These are phyloP conservation scores for Cyprinodon tularosa DNA, from an alignment of 2,113 vertebrate genomes.

Conservation along the genomic window DNA sequence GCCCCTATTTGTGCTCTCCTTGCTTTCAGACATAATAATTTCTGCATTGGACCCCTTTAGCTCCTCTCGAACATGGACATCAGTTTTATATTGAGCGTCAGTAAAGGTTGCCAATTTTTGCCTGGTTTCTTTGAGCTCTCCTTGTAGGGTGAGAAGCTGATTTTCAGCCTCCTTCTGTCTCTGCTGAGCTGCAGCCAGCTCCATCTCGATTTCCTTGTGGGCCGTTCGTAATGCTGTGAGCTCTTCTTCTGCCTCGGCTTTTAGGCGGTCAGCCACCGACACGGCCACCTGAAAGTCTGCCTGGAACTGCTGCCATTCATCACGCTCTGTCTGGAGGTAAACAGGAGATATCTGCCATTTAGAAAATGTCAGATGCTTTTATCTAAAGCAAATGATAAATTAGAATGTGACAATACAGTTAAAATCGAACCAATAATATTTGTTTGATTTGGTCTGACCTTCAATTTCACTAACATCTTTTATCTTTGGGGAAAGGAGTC, in stretches of 20 bases:
- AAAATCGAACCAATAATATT: no score
- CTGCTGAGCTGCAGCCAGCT: conserved; percentile 66
- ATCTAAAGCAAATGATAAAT: not conserved
- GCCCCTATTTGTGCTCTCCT: conserved; percentile 39
- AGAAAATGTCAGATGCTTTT: not conserved
- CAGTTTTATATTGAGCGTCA: conserved; percentile 24
- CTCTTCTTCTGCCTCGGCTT: conserved; percentile 81
- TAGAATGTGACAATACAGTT: no score
- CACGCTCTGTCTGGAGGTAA: conserved; percentile 72
- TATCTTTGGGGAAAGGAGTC: no score
- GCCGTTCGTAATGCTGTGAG: conserved; percentile 53
- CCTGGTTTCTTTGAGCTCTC: conserved; percentile 69
- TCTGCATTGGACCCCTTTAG: conserved; percentile 35
- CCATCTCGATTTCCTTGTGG: conserved; percentile 65
- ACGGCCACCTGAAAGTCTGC: conserved; percentile 84
- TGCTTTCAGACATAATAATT: conserved; percentile 30
- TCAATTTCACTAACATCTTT: no score
- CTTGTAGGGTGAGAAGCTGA: conserved; percentile 66
- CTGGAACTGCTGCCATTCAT: conserved; percentile 84
- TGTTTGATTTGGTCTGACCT: no score
- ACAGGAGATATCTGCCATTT: not conserved
- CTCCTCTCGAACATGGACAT: conserved; percentile 24
- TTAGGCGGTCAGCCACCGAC: conserved; percentile 81
- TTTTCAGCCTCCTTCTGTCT: conserved; percentile 68
- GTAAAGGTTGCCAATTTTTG: conserved; percentile 46